phyloP scores from a whole-genome alignment of 1,140 invertebrate species.

The Drosophila leontia region DNA sequence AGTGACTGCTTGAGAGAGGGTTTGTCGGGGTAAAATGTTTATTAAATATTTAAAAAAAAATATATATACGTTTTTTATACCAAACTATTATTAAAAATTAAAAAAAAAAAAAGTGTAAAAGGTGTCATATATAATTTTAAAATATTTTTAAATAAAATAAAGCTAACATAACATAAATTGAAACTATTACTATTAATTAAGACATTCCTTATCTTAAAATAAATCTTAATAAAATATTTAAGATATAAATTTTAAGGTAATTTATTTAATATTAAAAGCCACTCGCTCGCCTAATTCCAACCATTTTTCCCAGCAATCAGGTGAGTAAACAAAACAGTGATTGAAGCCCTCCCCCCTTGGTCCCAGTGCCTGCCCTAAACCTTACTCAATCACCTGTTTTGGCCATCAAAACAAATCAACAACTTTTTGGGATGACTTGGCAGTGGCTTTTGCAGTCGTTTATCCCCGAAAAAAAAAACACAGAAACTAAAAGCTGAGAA shows the following conservation, averaged over 20 bases:
- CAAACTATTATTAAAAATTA: no score
- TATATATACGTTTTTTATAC: no score
- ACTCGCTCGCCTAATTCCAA: not conserved
- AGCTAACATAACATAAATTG: no score
- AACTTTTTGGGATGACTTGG: conserved; percentile 5
- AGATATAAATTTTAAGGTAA: not conserved
- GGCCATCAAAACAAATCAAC: conserved; percentile 12
- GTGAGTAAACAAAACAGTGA: conserved; percentile 7
- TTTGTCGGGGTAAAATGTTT: not conserved
- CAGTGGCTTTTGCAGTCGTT: conserved; percentile 36
- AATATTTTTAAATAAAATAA: no score
- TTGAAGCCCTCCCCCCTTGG: not conserved
- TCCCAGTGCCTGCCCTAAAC: not conserved
- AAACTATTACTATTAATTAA: not conserved
- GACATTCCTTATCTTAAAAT: not conserved
- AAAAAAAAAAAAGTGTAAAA: no score
- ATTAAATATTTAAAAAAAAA: no score
- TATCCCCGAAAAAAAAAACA: conserved; percentile 1
- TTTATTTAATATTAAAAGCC: not conserved
- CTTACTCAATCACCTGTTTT: conserved; percentile 14
- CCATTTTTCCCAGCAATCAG: not conserved
- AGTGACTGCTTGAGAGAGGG: not conserved
- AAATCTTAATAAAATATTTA: no score
- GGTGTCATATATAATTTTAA: no score
- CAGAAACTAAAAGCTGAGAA: conserved; percentile 16